Evolutionary conservation across 2,797 vertebrate genomes (phyloP), one percentile per base, ranked within the genome.

Genomic region (Cyprinella venusta): DNA sequence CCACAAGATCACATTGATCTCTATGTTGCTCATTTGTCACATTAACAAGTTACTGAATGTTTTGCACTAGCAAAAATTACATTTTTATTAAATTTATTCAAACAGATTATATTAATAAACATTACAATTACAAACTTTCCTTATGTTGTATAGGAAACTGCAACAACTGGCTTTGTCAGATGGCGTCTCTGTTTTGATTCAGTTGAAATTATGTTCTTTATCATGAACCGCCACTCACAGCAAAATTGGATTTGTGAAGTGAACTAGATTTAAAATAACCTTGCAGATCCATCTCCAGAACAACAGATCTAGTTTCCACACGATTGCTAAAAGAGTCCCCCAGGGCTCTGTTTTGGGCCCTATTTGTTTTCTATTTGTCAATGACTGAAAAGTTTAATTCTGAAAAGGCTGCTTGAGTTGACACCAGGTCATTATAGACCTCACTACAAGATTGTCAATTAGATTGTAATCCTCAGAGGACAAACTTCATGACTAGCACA

Each of bases 131-230:
- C 24, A 50, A 50, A 30, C 18, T 52, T 52, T 50, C 5, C 15
- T 48, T n/a, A 0, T 26, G 56, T 78, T 48, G 16, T 12, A 77
- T 64, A n/a, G 18, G 18, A 65, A 50, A 50, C 8, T 2, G 36
- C 54, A 61, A 36, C 50, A 9, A 50, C 45, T 19, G 6, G 16
- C 15, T 64, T 77, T 64, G 16, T 30, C 56, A 63, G 15, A 33
- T 40, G 38, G n/a, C 24, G 12, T 45, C 24, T 77, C 9, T 78
- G 61, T 65, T 78, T 65, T 65, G 42, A 54, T 54, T 74, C 48
- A 6, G 71, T 5, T 36, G 18, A 19, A 72, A 52, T 74, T 0
- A 21, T 18, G 13, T 26, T 19, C 5, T 50, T 71, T 48, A 48
- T 69, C n/a, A 42, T 76, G 38, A 13, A 63, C 38, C 5, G 5